Evolutionary conservation across 2,797 vertebrate genomes (phyloP).

Genomic region (Taeniopygia guttata): DNA sequence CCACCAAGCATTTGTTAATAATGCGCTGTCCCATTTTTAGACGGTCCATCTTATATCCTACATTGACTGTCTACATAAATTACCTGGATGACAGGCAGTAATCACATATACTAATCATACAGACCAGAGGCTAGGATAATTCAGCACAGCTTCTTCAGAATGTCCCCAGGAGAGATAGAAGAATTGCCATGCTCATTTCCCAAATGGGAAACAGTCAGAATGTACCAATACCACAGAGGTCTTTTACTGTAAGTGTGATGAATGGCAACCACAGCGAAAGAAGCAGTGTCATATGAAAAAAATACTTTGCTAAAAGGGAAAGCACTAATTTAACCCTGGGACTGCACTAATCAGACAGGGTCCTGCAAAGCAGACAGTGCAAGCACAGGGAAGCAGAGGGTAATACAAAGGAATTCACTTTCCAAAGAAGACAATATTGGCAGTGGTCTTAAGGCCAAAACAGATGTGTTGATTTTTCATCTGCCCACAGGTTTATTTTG

Average conservation of each 20-base stretch:
- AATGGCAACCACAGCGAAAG: neutral
- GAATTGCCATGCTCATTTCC: neutral
- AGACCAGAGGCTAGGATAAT: neutral
- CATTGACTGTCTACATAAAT: neutral
- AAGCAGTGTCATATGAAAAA: neutral
- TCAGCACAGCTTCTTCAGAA: neutral
- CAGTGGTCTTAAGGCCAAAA: neutral
- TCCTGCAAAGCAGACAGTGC: neutral
- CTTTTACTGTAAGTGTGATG: neutral
- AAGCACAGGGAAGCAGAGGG: neutral
- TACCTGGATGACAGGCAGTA: neutral
- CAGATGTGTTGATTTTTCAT: neutral
- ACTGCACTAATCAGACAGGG: neutral
- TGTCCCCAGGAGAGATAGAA: neutral
- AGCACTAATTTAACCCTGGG: neutral
- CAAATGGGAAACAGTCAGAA: neutral
- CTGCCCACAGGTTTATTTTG: neutral
- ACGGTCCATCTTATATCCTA: neutral
- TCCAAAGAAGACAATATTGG: neutral
- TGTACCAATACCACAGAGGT: neutral
- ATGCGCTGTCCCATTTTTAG: neutral
- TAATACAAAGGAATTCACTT: neutral
- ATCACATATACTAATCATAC: neutral
- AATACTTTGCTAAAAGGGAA: neutral
- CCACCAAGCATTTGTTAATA: fast-evolving